These are phyloP conservation scores for Lingula anatina DNA, from an alignment of 2,888 invertebrate genomes.

Conservation along the genomic window DNA sequence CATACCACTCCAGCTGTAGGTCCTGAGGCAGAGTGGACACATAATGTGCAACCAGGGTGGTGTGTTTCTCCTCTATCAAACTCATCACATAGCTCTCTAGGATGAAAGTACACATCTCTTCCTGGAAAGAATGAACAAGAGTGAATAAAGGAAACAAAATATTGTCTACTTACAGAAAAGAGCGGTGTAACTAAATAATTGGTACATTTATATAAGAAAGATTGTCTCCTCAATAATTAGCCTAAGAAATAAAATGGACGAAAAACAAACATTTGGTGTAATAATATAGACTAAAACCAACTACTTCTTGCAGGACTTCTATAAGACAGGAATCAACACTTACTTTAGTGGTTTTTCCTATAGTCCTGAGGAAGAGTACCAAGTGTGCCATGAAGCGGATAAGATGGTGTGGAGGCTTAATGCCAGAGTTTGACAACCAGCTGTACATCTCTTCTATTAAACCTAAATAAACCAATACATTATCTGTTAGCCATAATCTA, in stretches of 20 bases:
- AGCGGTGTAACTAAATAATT: background rate
- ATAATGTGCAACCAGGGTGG: conserved; percentile 78
- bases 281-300: too few relatives aligned
- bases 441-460: conserved; percentile 67
- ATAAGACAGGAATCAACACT: too few relatives aligned
- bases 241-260: too few relatives aligned
- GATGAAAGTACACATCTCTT: conserved; percentile 68
- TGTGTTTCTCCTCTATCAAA: conserved; percentile 71
- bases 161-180: too few relatives aligned
- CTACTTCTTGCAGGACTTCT: too few relatives aligned
- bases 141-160: too few relatives aligned
- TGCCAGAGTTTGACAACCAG: conserved; percentile 24
- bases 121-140: too few relatives aligned
- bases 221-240: background rate
- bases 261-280: too few relatives aligned
- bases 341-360: conserved; percentile 60
- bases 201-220: background rate
- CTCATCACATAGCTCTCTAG: conserved; percentile 66
- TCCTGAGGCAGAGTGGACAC: conserved; percentile 70
- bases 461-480: too few relatives aligned
- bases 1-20: conserved; percentile 57
- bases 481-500: too few relatives aligned
- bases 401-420: conserved; percentile 53
- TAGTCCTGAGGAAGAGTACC: conserved; percentile 73
- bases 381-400: conserved; percentile 81